Evolutionary conservation across 2,113 vertebrate genomes (phyloP), one percentile per base, ranked within the genome.

Genomic region (Brachyhypopomus occidentalis): DNA sequence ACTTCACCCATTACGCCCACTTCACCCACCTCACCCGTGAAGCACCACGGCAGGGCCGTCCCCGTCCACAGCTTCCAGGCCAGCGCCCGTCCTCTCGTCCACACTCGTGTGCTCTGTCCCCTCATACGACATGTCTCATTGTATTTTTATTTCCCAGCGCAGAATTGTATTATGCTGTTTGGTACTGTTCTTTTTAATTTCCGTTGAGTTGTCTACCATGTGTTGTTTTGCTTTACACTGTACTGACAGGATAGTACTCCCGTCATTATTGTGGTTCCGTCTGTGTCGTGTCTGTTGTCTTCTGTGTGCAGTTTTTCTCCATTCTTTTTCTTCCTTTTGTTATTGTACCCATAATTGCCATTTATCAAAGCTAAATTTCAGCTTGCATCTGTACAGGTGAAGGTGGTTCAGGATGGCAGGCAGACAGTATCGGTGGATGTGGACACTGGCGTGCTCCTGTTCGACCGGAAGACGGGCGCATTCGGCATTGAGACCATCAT

Each of bases 31-130:
- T 48, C 79, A 55, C 64, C 72, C 19, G 80, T 74, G 55, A 93
- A 89, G 86, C 90, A 60, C 79, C 71, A 83, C 0, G 45, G 79
- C 82, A 92, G 90, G 66, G 87, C 92, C 4, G 55, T 91, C 80
- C 91, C 94, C 0, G 87, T 94, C 34, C 92, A 94, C 89, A 92
- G 90, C 83, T 96, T 95, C 0, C 93, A 95, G 94, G 95, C 95
- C 86, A 92, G 85, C 8, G 12, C 60, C 11, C 4, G 34, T 52
- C 2, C 7, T 16, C 23, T 8, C 19, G 5, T 81, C 6, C 0
- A 14, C 58, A 14, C 58, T 16, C 22, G 1, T n/a, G n/a, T 52
- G 12, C 41, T 41, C 9, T 6, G 41, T 4, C 41, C 3, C 41
- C 41, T 14, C 1, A 52, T 14, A 52, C 45, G 1, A 11, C 12